Percentiles rank a stretch among this genome's conserved stretches.
Evolutionary conservation across 2,888 invertebrate species (phyloP).

Genomic region (Drosophila acutilabella): DNA sequence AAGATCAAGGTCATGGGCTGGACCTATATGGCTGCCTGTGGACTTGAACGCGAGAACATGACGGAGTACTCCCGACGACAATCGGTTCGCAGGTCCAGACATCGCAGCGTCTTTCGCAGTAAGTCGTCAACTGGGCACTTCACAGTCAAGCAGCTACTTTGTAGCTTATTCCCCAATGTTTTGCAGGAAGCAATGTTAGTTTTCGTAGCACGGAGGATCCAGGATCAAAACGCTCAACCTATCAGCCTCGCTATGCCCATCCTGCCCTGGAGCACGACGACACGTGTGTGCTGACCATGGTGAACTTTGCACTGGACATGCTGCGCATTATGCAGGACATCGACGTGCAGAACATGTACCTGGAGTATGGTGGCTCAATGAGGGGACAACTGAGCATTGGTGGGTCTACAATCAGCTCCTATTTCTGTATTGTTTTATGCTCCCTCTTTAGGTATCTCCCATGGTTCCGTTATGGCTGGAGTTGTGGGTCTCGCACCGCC

Average conservation of each 20-base stretch:
- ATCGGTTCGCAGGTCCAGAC: not conserved
- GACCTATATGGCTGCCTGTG: constrained; percentile 98
- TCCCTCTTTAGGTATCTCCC: constrained; percentile 89
- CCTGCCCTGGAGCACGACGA: constrained; percentile 21
- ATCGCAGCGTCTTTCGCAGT: not conserved
- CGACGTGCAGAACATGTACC: constrained; percentile 4
- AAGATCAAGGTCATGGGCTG: constrained; percentile 98
- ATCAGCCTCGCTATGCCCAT: not conserved
- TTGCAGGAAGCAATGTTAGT: not conserved
- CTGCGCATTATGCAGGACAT: constrained; percentile 86
- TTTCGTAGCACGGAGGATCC: not conserved
- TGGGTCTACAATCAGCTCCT: not conserved
- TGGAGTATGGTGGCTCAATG: constrained; percentile 20
- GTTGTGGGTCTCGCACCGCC: constrained; percentile 97
- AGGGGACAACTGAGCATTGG: constrained; percentile 43
- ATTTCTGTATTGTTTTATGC: not conserved
- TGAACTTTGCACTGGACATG: constrained; percentile 90
- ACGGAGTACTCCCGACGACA: constrained; percentile 10
- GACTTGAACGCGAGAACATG: constrained; percentile 87
- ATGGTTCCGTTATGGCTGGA: constrained; percentile 96
- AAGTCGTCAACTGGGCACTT: not conserved
- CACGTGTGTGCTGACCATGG: constrained; percentile 86
- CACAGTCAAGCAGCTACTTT: too few species aligned
- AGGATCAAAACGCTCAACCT: not conserved
- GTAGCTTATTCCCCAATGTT: too few species aligned